phyloP scores from a whole-genome alignment of 2,797 vertebrate species.

The Pterois miles region DNA sequence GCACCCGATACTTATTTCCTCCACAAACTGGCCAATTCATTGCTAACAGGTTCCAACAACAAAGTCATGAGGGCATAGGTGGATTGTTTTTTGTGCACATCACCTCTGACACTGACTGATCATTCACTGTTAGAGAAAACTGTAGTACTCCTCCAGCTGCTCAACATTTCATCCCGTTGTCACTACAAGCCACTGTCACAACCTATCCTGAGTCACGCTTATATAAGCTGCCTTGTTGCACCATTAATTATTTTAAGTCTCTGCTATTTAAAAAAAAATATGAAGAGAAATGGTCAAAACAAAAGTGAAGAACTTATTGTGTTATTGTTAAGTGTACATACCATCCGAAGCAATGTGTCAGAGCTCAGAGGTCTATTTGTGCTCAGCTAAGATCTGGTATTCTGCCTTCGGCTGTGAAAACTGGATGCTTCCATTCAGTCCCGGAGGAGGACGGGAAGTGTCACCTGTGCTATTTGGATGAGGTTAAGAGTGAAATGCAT shows the following conservation, averaged over 20 bases:
- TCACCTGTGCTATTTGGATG: neutral
- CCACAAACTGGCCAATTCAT: neutral
- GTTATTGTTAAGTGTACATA: neutral
- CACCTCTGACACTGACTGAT: conserved; percentile 4
- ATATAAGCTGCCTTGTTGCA: neutral
- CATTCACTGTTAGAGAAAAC: no score
- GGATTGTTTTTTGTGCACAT: no score
- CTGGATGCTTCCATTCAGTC: conserved; percentile 3
- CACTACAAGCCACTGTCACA: conserved; percentile 27
- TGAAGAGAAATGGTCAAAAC: neutral
- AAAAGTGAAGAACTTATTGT: neutral
- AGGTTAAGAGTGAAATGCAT: conserved; percentile 2
- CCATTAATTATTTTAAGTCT: neutral
- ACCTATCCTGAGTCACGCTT: conserved; percentile 10
- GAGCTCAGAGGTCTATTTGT: conserved; percentile 11
- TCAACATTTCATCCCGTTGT: conserved; percentile 56
- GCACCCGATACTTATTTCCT: conserved; percentile 31
- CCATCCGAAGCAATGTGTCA: neutral
- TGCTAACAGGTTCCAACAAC: no score
- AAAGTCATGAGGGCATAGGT: no score
- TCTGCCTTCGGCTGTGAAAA: conserved; percentile 4
- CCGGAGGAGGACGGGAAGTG: neutral
- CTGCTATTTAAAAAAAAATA: neutral
- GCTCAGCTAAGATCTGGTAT: conserved; percentile 7
- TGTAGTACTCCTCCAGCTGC: no score